Percentiles rank a stretch among this genome's conserved stretches.
These are phyloP conservation scores for Drosophila lacteicornis DNA, from an alignment of 1,140 invertebrate species.

Conservation along the genomic window DNA sequence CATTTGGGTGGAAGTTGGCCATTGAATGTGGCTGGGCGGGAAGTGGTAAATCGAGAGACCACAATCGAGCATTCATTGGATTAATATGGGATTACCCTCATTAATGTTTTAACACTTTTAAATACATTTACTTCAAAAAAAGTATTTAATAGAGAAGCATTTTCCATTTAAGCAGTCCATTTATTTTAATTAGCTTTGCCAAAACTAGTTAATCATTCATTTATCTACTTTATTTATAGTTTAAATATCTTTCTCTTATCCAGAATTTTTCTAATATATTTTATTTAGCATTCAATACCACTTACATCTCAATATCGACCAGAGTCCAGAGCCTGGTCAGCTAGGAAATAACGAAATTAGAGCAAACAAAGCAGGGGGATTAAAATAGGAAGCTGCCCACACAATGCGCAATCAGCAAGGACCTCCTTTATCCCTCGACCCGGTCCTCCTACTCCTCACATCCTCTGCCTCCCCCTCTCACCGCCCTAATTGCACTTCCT, in stretches of 20 bases:
- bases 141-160: not conserved
- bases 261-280: not conserved
- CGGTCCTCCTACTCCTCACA: conserved; percentile 8
- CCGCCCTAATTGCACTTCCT: conserved; percentile 64
- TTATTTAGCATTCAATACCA: not conserved
- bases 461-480: conserved; percentile 9
- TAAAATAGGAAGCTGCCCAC: conserved; percentile 65
- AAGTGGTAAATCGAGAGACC: conserved; percentile 29
- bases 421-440: conserved; percentile 31
- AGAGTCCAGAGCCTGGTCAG: conserved; percentile 3
- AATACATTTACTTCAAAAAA: not conserved
- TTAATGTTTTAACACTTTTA: conserved; percentile 2
- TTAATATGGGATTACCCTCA: conserved; percentile 16
- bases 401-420: conserved; percentile 72
- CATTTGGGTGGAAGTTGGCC: conserved; percentile 46
- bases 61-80: not conserved
- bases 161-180: not conserved
- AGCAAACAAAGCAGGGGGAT: conserved; percentile 61
- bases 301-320: conserved; percentile 4
- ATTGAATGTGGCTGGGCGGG: conserved; percentile 23
- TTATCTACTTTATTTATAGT: not conserved
- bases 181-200: not conserved
- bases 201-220: not conserved
- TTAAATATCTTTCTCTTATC: not conserved
- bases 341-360: conserved; percentile 68